Base-by-base conservation (phyloP, 2,888 invertebrate species). In the Eledona agricola region DNA sequence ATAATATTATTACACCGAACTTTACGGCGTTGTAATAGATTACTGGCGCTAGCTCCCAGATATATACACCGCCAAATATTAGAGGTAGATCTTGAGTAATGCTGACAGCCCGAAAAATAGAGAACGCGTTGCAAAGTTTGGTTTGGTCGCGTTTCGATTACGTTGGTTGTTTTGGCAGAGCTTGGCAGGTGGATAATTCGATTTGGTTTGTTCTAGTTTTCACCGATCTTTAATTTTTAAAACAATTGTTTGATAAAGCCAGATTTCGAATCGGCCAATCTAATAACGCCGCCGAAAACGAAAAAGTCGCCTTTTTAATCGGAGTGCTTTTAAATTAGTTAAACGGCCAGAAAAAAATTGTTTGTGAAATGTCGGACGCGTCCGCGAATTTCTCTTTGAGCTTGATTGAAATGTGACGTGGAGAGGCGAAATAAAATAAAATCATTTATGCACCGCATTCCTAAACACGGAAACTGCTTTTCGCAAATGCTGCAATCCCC, bases 101-200 rank as follows among this genome's bases (percentile, higher is more conserved):
- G 35, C 22, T 20, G 35, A 40, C 40, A 40, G 19, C 7, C 12
- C 17, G 40, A 40, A 40, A 40, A 40, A 40, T 40, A 28, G 26
- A 28, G 19, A n/a, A 13, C 15, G 29, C 12, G n/a, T 13, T 12
- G 7, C 29, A 29, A 13, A 29, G 29, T 11, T 29, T 15, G 25
- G 12, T 9, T 25, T 25, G 11, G 25, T 25, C 11, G 10, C 25
- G 25, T 25, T 25, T 11, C 9, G 25, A 15, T 29, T 29, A 5
- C 7, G 12, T 29, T 29, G 15, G 29, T 29, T 29, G 29, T 29
- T 29, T 29, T 29, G 25, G 9, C 10, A 25, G 25, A 25, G 11
- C 9, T 25, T 25, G 25, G 9, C 25, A 25, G 25, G 25, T 25
- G 11, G 25, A 25, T 25, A 25, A 25, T 25, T 25, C 9, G n/a